Conservation (phyloP, 2,797 vertebrate genomes). For the Chloroceryle inda region DNA sequence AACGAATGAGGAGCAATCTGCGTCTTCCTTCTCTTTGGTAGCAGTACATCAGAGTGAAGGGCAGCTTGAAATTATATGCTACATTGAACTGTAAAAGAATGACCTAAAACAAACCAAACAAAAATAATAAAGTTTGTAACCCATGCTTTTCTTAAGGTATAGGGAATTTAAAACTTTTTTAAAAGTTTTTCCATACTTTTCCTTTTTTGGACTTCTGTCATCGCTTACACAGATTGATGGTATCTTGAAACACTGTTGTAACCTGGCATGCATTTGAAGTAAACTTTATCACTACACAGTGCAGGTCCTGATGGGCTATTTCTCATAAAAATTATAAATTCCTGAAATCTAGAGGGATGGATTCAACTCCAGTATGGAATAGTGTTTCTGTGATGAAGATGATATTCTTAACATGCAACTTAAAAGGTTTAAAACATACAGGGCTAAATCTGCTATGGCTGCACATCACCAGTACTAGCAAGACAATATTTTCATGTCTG, state of each 20-base stretch:
- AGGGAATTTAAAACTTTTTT: neutral
- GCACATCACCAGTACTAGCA: too few relatives aligned
- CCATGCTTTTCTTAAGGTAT: neutral
- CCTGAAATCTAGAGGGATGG: neutral
- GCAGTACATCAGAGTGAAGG: neutral
- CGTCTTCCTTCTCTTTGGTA: neutral
- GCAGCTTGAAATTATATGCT: neutral
- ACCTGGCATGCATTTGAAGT: neutral
- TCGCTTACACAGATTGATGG: neutral
- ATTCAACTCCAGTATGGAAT: neutral
- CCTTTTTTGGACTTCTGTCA: neutral
- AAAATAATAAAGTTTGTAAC: neutral
- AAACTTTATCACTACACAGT: neutral
- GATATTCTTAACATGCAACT: neutral
- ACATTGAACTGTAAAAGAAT: neutral
- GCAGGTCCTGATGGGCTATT: neutral
- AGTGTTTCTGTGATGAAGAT: neutral
- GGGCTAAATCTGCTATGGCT: neutral
- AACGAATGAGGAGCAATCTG: neutral
- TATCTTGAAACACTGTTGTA: neutral
- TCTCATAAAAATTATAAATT: neutral
- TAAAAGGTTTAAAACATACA: neutral
- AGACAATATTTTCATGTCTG: neutral
- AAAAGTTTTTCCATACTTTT: neutral
- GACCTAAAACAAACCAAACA: neutral